Conservation (phyloP, 2,888 invertebrate genomes). For the Phaonia tiefii region DNA sequence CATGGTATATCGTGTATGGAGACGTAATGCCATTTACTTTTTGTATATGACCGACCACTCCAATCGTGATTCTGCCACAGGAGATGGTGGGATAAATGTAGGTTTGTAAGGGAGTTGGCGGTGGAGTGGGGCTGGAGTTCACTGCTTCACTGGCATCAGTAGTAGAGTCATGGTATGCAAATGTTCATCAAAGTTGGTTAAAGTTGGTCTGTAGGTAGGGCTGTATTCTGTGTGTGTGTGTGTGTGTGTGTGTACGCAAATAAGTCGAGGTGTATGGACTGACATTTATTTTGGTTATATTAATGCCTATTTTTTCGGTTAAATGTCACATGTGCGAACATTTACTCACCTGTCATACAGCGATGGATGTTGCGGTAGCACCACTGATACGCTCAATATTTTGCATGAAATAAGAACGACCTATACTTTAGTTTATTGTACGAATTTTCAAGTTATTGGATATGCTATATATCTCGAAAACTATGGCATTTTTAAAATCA, state of each 20-base stretch:
- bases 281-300: background rate
- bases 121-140: background rate
- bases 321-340: background rate
- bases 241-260: background rate
- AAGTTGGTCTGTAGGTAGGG: background rate
- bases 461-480: too few relatives aligned
- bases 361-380: too few relatives aligned
- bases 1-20: background rate
- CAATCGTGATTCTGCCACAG: background rate
- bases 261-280: background rate
- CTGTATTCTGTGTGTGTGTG: background rate
- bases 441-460: too few relatives aligned
- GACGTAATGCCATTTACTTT: background rate
- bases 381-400: too few relatives aligned
- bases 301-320: constrained; percentile 2
- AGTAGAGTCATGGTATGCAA: constrained; percentile 2
- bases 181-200: background rate
- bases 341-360: background rate
- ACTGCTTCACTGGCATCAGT: background rate
- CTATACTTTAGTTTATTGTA: too few relatives aligned
- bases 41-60: background rate
- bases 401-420: too few relatives aligned
- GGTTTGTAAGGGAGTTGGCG: background rate
- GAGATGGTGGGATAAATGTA: too few relatives aligned
- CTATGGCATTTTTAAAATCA: too few relatives aligned